Evolutionary conservation across 1,140 invertebrate species (phyloP).

Genomic region (Arion vulgaris): DNA sequence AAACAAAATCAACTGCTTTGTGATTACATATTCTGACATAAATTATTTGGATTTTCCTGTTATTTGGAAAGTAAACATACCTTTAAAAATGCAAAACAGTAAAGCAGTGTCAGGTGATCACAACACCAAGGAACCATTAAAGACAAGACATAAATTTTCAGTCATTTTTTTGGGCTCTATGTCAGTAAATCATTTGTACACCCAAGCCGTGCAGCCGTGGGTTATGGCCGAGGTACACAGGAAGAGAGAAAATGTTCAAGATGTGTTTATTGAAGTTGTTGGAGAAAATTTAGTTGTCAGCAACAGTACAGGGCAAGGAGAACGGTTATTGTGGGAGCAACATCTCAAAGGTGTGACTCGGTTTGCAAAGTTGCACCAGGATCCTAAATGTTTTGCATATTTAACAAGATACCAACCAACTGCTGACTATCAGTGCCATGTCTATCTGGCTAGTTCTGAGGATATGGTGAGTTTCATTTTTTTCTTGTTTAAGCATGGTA

Average conservation of each 20-base stretch:
- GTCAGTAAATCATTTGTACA: conserved; percentile 63
- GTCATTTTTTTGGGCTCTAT: conserved; percentile 63
- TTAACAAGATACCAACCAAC: conserved; percentile 61
- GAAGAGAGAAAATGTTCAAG: conserved; percentile 58
- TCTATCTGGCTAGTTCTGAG: conserved; percentile 69
- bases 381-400: conserved; percentile 71
- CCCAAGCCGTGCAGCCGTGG: conserved; percentile 72
- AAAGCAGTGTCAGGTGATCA: not conserved
- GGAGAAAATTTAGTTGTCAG: conserved; percentile 39
- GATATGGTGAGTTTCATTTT: conserved; percentile 60
- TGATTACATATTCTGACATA: no score
- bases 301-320: conserved; percentile 46
- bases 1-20: no score
- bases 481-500: no score
- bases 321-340: conserved; percentile 66
- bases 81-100: not conserved
- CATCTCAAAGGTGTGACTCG: conserved; percentile 66
- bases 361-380: conserved; percentile 70
- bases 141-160: conserved; percentile 36
- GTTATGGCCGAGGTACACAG: conserved; percentile 71
- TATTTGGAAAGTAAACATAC: no score
- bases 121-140: not conserved
- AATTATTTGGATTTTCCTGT: no score
- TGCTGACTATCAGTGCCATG: conserved; percentile 69
- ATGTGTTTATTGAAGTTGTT: conserved; percentile 59